These are phyloP conservation scores for Nephrocerus scutellatus DNA, from an alignment of 2,888 invertebrate species.

Conservation along the genomic window DNA sequence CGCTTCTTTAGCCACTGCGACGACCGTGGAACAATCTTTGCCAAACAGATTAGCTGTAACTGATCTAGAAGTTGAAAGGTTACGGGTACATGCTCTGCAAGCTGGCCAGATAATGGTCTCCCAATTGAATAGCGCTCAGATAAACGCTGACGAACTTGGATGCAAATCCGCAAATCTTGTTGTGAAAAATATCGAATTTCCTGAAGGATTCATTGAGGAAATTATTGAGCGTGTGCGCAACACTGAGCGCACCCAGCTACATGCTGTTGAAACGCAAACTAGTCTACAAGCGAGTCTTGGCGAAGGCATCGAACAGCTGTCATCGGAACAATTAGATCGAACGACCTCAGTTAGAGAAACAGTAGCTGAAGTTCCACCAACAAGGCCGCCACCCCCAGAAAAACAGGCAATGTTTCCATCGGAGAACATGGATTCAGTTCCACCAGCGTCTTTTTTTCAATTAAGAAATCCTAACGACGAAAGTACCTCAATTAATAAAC, in stretches of 20 bases:
- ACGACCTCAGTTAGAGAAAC: constrained; percentile 18
- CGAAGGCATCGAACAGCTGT: constrained; percentile 28
- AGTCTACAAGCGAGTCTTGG: constrained; percentile 32
- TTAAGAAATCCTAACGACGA: constrained; percentile 10
- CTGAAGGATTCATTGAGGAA: constrained; percentile 61
- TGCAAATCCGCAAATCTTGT: constrained; percentile 63
- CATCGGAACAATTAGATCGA: constrained; percentile 19
- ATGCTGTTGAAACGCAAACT: constrained; percentile 47
- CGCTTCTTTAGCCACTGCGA: constrained; percentile 1
- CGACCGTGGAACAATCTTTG: constrained; percentile 16
- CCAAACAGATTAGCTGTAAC: constrained; percentile 46
- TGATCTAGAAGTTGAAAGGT: constrained; percentile 70
- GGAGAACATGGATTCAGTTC: no score
- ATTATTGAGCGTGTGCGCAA: constrained; percentile 52
- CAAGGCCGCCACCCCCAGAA: constrained; percentile 31
- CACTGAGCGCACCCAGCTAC: constrained; percentile 33
- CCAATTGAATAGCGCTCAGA: constrained; percentile 68
- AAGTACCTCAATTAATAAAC: constrained; percentile 37
- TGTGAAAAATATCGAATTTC: constrained; percentile 61
- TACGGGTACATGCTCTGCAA: constrained; percentile 71
- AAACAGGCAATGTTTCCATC: no score
- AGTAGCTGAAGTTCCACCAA: no score
- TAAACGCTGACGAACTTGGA: constrained; percentile 65
- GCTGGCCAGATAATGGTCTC: constrained; percentile 74
- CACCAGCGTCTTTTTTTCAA: neutral